Conservation (phyloP, 2,888 invertebrate genomes). For the Chymomyza amoena region DNA sequence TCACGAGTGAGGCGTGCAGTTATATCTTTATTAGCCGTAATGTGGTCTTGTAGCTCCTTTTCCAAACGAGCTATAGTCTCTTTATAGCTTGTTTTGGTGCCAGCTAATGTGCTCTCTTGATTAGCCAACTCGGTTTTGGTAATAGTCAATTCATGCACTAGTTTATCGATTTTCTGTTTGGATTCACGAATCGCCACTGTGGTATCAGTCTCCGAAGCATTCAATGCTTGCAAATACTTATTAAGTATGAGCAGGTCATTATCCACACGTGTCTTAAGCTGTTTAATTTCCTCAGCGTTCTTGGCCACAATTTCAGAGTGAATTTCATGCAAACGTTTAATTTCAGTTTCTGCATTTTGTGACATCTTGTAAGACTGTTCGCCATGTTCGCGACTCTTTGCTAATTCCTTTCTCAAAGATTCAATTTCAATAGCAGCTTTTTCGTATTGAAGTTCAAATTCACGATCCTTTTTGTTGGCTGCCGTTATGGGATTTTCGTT, state of each 20-base stretch:
- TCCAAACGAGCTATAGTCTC: constrained; percentile 85
- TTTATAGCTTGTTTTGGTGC: constrained; percentile 86
- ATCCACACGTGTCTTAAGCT: constrained; percentile 82
- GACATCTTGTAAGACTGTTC: constrained; percentile 92
- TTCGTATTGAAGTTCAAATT: constrained; percentile 84
- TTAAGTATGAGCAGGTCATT: constrained; percentile 83
- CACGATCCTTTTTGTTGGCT: constrained; percentile 84
- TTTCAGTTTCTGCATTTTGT: constrained; percentile 88
- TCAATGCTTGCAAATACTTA: constrained; percentile 81
- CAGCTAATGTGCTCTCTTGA: constrained; percentile 81
- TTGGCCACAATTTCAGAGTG: constrained; percentile 82
- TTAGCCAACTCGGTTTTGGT: constrained; percentile 80
- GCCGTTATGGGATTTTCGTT: constrained; percentile 82
- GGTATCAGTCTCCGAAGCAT: constrained; percentile 84
- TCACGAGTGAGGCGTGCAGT: constrained; percentile 80
- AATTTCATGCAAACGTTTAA: constrained; percentile 83
- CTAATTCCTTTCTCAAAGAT: constrained; percentile 86
- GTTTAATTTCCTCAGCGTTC: constrained; percentile 82
- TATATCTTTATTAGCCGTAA: constrained; percentile 81
- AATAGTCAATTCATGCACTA: constrained; percentile 80
- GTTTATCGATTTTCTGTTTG: constrained; percentile 77
- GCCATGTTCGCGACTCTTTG: constrained; percentile 85
- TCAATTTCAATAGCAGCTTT: constrained; percentile 84
- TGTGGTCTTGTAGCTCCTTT: constrained; percentile 85
- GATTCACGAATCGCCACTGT: constrained; percentile 86